Conservation (phyloP, 2,797 vertebrate species). For the Halcyon badia region DNA sequence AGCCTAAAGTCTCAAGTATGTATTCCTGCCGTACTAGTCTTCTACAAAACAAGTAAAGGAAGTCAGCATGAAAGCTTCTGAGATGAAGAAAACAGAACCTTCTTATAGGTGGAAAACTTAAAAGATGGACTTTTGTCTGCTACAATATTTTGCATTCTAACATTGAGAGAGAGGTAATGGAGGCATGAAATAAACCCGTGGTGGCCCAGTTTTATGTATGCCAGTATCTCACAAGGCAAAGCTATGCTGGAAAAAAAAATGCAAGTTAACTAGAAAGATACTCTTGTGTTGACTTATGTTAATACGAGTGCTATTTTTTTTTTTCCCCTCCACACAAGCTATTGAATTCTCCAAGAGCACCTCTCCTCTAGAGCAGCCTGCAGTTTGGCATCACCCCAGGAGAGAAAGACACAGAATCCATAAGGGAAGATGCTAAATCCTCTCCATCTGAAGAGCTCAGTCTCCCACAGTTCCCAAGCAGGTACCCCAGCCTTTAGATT, state of each 20-base stretch:
- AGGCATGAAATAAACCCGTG: not conserved
- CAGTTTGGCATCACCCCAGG: not conserved
- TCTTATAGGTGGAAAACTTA: not conserved
- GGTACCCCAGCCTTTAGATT: not conserved
- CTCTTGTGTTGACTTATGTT: not conserved
- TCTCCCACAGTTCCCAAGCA: not conserved
- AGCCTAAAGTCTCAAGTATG: not conserved
- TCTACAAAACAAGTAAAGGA: not conserved
- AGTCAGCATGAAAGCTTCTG: not conserved
- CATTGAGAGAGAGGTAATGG: not conserved
- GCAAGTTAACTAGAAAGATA: not conserved
- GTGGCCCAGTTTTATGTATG: not conserved
- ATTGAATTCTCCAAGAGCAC: not conserved
- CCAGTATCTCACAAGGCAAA: not conserved
- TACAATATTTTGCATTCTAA: not conserved
- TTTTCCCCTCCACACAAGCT: not conserved
- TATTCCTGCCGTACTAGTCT: not conserved
- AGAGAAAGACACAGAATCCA: not conserved
- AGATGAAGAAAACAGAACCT: not conserved
- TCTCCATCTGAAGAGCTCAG: not conserved
- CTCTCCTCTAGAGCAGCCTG: not conserved
- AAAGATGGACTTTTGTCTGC: not conserved
- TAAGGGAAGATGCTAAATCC: accelerated
- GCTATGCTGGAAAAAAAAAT: not conserved
- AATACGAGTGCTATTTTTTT: not conserved